phyloP scores from a whole-genome alignment of 2,888 invertebrate species.

The Deilephila porcellus region DNA sequence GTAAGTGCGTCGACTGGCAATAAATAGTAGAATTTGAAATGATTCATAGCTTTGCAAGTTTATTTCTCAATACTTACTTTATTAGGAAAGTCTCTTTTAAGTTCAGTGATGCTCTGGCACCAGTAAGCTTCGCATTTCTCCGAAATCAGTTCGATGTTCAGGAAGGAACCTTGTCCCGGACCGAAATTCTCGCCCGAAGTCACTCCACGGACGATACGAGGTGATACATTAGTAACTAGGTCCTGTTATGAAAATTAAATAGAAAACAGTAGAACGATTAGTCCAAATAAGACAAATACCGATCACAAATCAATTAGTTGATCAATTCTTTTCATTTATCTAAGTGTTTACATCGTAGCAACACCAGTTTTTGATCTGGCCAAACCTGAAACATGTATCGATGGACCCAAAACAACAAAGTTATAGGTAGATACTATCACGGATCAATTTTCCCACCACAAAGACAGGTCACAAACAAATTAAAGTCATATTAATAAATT shows the following conservation, averaged over 20 bases:
- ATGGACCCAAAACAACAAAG: too few relatives aligned
- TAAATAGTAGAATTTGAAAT: too few relatives aligned
- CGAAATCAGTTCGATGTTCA: constrained; percentile 99
- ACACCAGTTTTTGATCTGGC: too few relatives aligned
- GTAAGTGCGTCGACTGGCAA: too few relatives aligned
- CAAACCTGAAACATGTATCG: too few relatives aligned
- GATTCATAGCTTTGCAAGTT: neutral
- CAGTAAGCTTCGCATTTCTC: constrained; percentile 98
- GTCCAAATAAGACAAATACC: neutral
- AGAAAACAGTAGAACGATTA: neutral
- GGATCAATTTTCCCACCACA: neutral
- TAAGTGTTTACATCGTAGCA: too few relatives aligned
- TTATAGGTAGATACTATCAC: too few relatives aligned
- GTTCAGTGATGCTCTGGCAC: constrained; percentile 93
- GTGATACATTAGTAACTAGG: constrained; percentile 97
- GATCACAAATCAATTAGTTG: neutral
- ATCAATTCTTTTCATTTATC: too few relatives aligned
- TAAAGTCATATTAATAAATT: too few relatives aligned
- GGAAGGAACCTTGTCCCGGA: constrained; percentile 97
- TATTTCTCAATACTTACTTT: constrained; percentile 81
- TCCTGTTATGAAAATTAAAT: constrained; percentile 84
- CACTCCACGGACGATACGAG: constrained; percentile 96
- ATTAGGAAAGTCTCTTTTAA: constrained; percentile 95
- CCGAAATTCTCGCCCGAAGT: constrained; percentile 96
- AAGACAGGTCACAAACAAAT: too few relatives aligned